phyloP scores from a whole-genome alignment of 2,113 vertebrate species.

The Symphodus melops region DNA sequence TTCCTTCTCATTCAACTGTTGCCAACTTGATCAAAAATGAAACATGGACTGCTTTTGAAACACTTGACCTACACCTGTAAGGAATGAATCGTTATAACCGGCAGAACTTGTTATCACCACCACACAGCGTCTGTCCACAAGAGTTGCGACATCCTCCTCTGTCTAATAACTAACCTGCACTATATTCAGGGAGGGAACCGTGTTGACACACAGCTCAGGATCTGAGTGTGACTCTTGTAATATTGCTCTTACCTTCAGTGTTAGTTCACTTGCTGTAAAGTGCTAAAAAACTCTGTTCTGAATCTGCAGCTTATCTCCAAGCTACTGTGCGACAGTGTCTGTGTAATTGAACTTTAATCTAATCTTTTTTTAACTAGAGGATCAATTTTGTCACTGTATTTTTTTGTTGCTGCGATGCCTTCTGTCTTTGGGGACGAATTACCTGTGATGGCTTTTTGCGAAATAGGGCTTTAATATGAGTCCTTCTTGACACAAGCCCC shows the following conservation, averaged over 20 bases:
- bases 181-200: slow-evolving; percentile 36
- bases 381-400: slow-evolving; percentile 26
- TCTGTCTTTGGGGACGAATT: background rate
- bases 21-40: too few relatives aligned
- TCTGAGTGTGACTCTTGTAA: background rate
- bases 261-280: background rate
- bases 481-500: background rate
- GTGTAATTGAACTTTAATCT: slow-evolving; percentile 24
- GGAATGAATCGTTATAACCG: slow-evolving; percentile 64
- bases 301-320: background rate
- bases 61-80: slow-evolving; percentile 33
- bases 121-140: slow-evolving; percentile 34
- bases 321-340: background rate
- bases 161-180: slow-evolving; percentile 62
- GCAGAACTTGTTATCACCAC: slow-evolving; percentile 70
- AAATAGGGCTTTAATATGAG: slow-evolving; percentile 32
- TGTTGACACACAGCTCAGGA: background rate
- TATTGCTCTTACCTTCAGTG: background rate
- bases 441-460: slow-evolving; percentile 29
- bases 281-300: background rate
- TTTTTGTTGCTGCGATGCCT: slow-evolving; percentile 21
- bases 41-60: background rate
- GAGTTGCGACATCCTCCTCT: slow-evolving; percentile 65
- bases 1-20: too few relatives aligned
- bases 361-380: slow-evolving; percentile 39